Evolutionary conservation across 2,888 invertebrate species (phyloP).

Genomic region (Limnephilus lunatus): DNA sequence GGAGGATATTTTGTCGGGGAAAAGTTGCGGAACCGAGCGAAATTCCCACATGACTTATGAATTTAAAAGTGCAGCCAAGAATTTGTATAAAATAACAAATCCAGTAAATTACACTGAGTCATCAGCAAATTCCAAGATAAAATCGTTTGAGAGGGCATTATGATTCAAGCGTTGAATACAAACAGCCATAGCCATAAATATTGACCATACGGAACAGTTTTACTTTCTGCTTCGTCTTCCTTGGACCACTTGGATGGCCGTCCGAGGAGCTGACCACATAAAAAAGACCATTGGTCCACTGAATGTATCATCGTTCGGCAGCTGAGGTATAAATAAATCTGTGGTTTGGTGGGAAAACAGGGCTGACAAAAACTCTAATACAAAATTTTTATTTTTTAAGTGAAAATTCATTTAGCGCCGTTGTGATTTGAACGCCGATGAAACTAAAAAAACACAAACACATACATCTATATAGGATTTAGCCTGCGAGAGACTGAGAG

Average conservation of each 20-base stretch:
- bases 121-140: background rate
- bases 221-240: background rate
- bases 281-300: slow-evolving; percentile 31
- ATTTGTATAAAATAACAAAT: background rate
- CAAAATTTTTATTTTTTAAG: no score
- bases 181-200: background rate
- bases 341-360: slow-evolving; percentile 12
- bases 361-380: background rate
- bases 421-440: no score
- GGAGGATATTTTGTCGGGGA: no score
- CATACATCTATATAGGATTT: no score
- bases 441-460: no score
- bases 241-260: slow-evolving; percentile 32
- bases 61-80: background rate
- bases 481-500: no score
- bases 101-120: background rate
- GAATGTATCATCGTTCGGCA: slow-evolving; percentile 38
- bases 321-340: slow-evolving; percentile 32
- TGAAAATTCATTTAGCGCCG: no score
- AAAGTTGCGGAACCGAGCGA: background rate
- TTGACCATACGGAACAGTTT: background rate
- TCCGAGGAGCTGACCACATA: slow-evolving; percentile 29
- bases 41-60: background rate
- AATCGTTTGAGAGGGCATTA: background rate
- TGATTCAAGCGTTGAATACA: background rate